Conservation (phyloP, 1,140 invertebrate genomes). For the Dysdera silvatica region DNA sequence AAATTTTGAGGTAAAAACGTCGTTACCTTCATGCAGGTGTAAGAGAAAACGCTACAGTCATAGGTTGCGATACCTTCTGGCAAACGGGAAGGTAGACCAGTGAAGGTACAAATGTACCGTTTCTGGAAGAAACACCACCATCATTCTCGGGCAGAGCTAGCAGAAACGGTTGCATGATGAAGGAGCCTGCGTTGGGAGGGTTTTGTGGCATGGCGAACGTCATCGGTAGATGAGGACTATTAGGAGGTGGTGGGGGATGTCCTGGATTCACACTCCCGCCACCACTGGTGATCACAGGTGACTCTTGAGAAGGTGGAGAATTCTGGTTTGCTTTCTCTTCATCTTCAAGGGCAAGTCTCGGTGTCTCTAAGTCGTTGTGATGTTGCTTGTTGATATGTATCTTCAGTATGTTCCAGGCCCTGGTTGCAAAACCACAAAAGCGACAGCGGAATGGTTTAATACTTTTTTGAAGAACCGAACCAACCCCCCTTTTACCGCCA, state of each 20-base stretch:
- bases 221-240: slow-evolving; percentile 35
- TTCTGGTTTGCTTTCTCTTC: slow-evolving; percentile 1
- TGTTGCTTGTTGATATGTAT: slow-evolving; percentile 52
- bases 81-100: slow-evolving; percentile 85
- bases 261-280: slow-evolving; percentile 2
- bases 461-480: slow-evolving; percentile 24
- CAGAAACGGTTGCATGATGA: slow-evolving; percentile 77
- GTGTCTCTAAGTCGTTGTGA: slow-evolving; percentile 3
- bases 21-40: slow-evolving; percentile 66
- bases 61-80: slow-evolving; percentile 64
- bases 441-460: slow-evolving; percentile 50
- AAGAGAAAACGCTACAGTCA: slow-evolving; percentile 81
- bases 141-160: slow-evolving; percentile 54
- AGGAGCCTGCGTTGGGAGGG: slow-evolving; percentile 39
- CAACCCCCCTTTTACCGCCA: slow-evolving; percentile 12
- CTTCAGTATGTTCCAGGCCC: slow-evolving; percentile 55
- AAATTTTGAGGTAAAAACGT: too few relatives aligned
- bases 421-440: slow-evolving; percentile 58
- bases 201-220: slow-evolving; percentile 41
- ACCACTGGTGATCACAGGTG: background rate
- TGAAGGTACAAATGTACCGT: slow-evolving; percentile 61
- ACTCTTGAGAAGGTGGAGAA: background rate
- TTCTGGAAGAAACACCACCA: slow-evolving; percentile 17
- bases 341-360: too few relatives aligned
- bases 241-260: slow-evolving; percentile 21